Evolutionary conservation across 2,888 invertebrate species (phyloP).

Genomic region (Melanargia galathea): DNA sequence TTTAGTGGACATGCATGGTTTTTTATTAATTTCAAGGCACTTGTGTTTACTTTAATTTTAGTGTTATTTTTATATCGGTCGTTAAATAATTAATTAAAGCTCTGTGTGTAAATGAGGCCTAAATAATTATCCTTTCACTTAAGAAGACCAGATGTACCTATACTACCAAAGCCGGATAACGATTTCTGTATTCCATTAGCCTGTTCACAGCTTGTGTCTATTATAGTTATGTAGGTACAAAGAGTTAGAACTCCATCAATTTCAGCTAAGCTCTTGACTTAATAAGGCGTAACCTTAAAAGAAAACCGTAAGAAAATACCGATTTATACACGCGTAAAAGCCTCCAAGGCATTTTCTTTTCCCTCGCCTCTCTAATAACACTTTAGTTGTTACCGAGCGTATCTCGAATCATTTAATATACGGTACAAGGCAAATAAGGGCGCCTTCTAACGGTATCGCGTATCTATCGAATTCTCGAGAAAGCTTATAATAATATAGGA

Average conservation of each 20-base stretch:
- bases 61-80: neutral
- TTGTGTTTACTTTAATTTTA: neutral
- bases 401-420: conserved; percentile 28
- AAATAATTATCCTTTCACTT: too few relatives aligned
- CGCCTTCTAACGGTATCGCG: neutral
- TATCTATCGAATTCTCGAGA: conserved; percentile 1
- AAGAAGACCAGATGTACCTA: too few relatives aligned
- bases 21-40: conserved; percentile 1
- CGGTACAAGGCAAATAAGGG: conserved; percentile 30
- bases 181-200: too few relatives aligned
- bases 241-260: neutral
- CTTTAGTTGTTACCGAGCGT: conserved; percentile 9
- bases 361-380: conserved; percentile 16
- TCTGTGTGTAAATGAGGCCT: too few relatives aligned
- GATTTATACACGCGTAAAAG: conserved; percentile 3
- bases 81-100: too few relatives aligned
- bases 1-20: neutral
- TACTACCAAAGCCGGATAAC: too few relatives aligned
- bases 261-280: neutral
- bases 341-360: conserved; percentile 17
- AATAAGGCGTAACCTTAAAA: neutral
- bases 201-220: neutral
- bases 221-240: too few relatives aligned
- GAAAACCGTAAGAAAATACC: conserved; percentile 8
- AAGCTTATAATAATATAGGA: neutral